phyloP scores from a whole-genome alignment of 2,888 invertebrate genomes.

The Epistrophe grossulariae region DNA sequence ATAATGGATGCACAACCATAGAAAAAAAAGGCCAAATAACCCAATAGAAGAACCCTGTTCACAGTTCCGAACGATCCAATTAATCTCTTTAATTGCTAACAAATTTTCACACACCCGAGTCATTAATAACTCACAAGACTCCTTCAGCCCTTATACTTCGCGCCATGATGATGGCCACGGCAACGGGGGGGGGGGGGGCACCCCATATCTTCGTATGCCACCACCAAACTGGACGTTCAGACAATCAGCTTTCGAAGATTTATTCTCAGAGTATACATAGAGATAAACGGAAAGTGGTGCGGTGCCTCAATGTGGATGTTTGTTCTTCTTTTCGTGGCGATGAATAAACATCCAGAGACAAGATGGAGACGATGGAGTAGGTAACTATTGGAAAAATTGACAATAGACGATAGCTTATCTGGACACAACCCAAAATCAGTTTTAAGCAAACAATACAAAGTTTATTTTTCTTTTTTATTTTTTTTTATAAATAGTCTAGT shows the following conservation, averaged over 20 bases:
- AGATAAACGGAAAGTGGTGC: slow-evolving; percentile 13
- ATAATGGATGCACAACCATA: slow-evolving; percentile 62
- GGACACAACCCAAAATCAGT: slow-evolving; percentile 56
- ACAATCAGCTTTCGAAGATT: slow-evolving; percentile 70
- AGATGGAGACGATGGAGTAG: slow-evolving; percentile 34
- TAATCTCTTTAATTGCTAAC: slow-evolving; percentile 79
- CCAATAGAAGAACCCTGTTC: slow-evolving; percentile 73
- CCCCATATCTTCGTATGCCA: background rate
- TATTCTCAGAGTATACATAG: slow-evolving; percentile 44
- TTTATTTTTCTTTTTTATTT: background rate
- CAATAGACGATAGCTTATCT: slow-evolving; percentile 65
- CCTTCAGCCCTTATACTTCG: slow-evolving; percentile 16
- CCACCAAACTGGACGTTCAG: slow-evolving; percentile 31
- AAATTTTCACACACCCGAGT: slow-evolving; percentile 77
- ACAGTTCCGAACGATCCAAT: slow-evolving; percentile 76
- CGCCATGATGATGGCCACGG: background rate
- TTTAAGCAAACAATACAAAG: slow-evolving; percentile 2
- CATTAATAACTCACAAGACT: slow-evolving; percentile 75
- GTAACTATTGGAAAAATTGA: slow-evolving; percentile 62
- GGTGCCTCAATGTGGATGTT: background rate
- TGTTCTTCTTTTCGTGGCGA: slow-evolving; percentile 24
- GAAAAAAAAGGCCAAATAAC: slow-evolving; percentile 52
- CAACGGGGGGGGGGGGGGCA: background rate
- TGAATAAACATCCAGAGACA: slow-evolving; percentile 30
- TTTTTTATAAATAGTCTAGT: background rate